Conservation (phyloP, 2,888 invertebrate species). For the Sarcophaga caerulescens region DNA sequence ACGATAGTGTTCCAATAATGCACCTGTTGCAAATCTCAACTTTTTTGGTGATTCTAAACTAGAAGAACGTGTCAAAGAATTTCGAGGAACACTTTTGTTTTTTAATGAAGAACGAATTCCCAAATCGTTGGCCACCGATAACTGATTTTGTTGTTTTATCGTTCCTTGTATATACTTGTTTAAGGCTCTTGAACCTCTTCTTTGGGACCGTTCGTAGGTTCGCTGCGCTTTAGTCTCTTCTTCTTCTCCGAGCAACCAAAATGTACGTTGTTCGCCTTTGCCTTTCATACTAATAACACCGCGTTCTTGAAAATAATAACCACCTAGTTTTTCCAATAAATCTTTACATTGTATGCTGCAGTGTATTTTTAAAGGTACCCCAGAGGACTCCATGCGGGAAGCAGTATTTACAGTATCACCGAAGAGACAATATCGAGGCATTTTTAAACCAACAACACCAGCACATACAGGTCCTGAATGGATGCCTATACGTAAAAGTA, state of each 20-base stretch:
- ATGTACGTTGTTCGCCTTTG: conserved; percentile 91
- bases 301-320: conserved; percentile 87
- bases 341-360: conserved; percentile 88
- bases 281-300: conserved; percentile 92
- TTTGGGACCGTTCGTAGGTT: conserved; percentile 82
- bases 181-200: conserved; percentile 81
- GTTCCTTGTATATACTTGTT: conserved; percentile 80
- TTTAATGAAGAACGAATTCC: conserved; percentile 87
- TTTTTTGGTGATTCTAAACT: conserved; percentile 93
- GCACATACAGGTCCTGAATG: conserved; percentile 96
- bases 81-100: conserved; percentile 83
- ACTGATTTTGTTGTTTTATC: conserved; percentile 74
- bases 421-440: conserved; percentile 96
- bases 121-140: conserved; percentile 72
- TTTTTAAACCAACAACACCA: conserved; percentile 95
- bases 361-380: conserved; percentile 91
- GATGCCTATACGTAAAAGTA: conserved; percentile 93
- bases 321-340: conserved; percentile 87
- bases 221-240: conserved; percentile 83
- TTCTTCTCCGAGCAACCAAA: conserved; percentile 91
- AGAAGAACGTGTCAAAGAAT: conserved; percentile 85
- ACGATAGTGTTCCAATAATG: conserved; percentile 82
- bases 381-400: conserved; percentile 93
- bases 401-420: conserved; percentile 97
- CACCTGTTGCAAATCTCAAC: conserved; percentile 88